A percentile compares a stretch with the other conserved stretches of the same genome.
phyloP scores from a whole-genome alignment of 64 coral and sea anemone genomes.

The Actinia tenebrosa region DNA sequence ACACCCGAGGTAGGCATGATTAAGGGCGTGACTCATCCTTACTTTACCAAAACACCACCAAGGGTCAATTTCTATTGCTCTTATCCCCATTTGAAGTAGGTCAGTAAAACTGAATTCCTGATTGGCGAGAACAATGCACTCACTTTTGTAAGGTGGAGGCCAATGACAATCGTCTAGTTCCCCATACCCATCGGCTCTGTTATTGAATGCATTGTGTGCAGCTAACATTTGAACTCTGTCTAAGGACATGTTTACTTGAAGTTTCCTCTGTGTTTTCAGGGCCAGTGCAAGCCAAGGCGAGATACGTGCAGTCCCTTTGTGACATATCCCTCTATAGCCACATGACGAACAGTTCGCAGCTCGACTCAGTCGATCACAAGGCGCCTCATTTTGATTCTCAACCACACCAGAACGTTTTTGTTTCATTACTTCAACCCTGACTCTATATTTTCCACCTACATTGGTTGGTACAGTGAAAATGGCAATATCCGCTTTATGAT shows the following conservation, averaged over 20 bases:
- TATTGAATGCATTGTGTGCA: constrained; percentile 87
- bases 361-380: constrained; percentile 68
- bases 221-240: constrained; percentile 70
- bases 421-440: constrained; percentile 27
- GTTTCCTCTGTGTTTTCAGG: constrained; percentile 68
- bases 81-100: constrained; percentile 71
- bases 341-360: constrained; percentile 63
- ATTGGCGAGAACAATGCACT: constrained; percentile 83
- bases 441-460: background rate
- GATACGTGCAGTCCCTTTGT: constrained; percentile 51
- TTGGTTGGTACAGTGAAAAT: background rate
- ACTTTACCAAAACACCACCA: constrained; percentile 95
- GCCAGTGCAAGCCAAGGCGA: constrained; percentile 77
- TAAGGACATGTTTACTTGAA: constrained; percentile 59
- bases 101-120: constrained; percentile 94
- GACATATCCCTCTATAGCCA: constrained; percentile 56
- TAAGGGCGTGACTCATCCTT: constrained; percentile 71
- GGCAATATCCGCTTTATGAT: constrained; percentile 11
- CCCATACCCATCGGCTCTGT: constrained; percentile 74
- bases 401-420: background rate
- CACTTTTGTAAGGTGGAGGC: constrained; percentile 72
- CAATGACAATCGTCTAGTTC: constrained; percentile 66
- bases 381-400: background rate
- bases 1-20: constrained; percentile 59
- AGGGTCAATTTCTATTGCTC: constrained; percentile 77